A percentile compares a stretch with the other conserved stretches of the same genome.
Evolutionary conservation across 2,888 invertebrate species (phyloP).

Genomic region (Platycheirus albimanus): DNA sequence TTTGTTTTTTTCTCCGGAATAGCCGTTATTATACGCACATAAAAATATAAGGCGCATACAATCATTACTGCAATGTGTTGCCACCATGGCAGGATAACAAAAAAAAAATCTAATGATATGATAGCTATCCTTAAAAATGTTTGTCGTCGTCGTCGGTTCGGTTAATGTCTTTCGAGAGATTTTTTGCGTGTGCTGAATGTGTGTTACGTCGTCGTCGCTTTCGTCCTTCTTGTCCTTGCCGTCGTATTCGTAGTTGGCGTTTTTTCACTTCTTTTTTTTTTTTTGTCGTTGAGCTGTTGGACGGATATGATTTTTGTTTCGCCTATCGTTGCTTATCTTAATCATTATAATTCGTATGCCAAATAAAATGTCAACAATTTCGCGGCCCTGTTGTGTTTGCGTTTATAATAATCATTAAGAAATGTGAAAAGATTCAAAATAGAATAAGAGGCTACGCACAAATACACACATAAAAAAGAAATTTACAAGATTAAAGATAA

Average conservation of each 20-base stretch:
- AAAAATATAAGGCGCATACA: constrained; percentile 26
- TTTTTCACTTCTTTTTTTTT: no score
- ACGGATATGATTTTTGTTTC: constrained; percentile 42
- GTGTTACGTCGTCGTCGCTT: constrained; percentile 28
- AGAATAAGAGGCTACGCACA: constrained; percentile 22
- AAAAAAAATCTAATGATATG: constrained; percentile 48
- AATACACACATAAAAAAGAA: constrained; percentile 19
- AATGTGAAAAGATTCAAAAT: constrained; percentile 59
- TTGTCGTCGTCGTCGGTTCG: constrained; percentile 26
- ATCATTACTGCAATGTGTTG: constrained; percentile 56
- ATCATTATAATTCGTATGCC: constrained; percentile 63
- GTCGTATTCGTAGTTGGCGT: neutral
- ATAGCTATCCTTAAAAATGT: constrained; percentile 48
- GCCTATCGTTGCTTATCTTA: constrained; percentile 62
- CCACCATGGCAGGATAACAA: constrained; percentile 40
- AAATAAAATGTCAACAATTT: constrained; percentile 69
- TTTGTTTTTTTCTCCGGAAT: constrained; percentile 15
- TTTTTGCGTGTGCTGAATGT: constrained; percentile 49
- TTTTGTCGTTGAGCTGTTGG: constrained; percentile 15
- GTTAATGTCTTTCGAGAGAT: constrained; percentile 55
- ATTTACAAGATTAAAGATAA: constrained; percentile 36
- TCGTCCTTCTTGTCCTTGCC: constrained; percentile 34
- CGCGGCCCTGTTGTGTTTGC: constrained; percentile 40
- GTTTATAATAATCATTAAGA: constrained; percentile 49
- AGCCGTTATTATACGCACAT: constrained; percentile 20